Evolutionary conservation across 2,113 vertebrate species (phyloP), one percentile per base, ranked within the genome.

Genomic region (Zosterops borbonicus): DNA sequence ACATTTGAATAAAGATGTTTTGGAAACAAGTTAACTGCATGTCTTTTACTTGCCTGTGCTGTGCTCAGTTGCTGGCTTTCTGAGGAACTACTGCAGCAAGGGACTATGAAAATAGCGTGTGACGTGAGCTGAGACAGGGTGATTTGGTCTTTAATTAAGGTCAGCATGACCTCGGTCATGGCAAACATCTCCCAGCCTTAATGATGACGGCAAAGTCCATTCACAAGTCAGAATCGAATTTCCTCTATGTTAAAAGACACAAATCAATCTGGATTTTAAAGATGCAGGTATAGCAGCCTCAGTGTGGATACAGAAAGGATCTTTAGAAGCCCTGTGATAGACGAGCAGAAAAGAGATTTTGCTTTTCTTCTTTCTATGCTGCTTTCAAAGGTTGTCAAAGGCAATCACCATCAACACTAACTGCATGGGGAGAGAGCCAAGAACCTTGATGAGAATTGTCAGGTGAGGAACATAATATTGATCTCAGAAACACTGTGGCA

Each of bases 1-100:
- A 60, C 56, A 82, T 89, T 93, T 92, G 65, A 96, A 86, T 93
- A 87, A 93, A 83, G 56, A 86, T 89, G 73, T 93, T 96, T 96
- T 90, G 86, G 69, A 94, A 96, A 95, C 92, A 96, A 94, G 76
- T 74, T 83, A 83, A 88, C 56, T 74, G 69, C 37, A 14, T 49
- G n/a, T 83, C 41, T 94, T 95, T 92, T 42, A 53, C 60, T 92
- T 83, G 59, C 56, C 55, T 74, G 21, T 29, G 42, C 75, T 64
- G 37, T 22, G 25, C 64, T 78, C 33, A 13, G n/a, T 31, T 89
- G 56, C n/a, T 83, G n/a, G 21, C 42, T 83, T 92, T 83, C 65
- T 71, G 37, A 96, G 55, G 56, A 92, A 71, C 60, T 49, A 4
- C 52, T 88, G 85, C 80, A 92, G 71, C 28, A 90, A 67, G 22